Evolutionary conservation across 2,888 invertebrate genomes (phyloP).

Genomic region (Caradrina kadenii): DNA sequence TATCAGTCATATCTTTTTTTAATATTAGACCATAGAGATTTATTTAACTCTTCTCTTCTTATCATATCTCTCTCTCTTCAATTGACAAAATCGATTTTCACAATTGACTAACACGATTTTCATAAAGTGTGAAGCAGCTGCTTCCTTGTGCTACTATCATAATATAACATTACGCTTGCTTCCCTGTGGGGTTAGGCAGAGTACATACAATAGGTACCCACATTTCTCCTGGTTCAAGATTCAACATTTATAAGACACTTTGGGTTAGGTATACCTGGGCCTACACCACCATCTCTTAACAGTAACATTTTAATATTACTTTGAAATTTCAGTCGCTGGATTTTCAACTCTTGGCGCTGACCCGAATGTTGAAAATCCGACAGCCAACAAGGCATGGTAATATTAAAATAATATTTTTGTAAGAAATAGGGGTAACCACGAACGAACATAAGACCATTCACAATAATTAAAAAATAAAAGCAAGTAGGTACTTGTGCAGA

Average conservation of each 20-base stretch:
- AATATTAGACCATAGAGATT: constrained; percentile 4
- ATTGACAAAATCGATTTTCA: constrained; percentile 40
- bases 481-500: constrained; percentile 54
- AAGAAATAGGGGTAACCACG: too few relatives aligned
- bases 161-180: not conserved
- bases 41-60: not conserved
- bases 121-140: constrained; percentile 3
- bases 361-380: too few relatives aligned
- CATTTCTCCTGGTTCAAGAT: not conserved
- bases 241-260: constrained; percentile 44
- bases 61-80: constrained; percentile 34
- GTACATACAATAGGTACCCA: not conserved
- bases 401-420: too few relatives aligned
- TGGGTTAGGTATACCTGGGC: constrained; percentile 17
- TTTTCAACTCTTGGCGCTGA: too few relatives aligned
- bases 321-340: too few relatives aligned
- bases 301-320: too few relatives aligned
- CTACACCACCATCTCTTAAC: too few relatives aligned
- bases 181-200: not conserved
- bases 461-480: constrained; percentile 5
- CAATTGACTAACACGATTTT: constrained; percentile 31
- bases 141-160: constrained; percentile 1
- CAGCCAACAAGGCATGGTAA: too few relatives aligned
- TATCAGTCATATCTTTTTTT: not conserved
- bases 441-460: not conserved